Conservation (phyloP, 2,113 vertebrate species). For the Rhinogobius similis region DNA sequence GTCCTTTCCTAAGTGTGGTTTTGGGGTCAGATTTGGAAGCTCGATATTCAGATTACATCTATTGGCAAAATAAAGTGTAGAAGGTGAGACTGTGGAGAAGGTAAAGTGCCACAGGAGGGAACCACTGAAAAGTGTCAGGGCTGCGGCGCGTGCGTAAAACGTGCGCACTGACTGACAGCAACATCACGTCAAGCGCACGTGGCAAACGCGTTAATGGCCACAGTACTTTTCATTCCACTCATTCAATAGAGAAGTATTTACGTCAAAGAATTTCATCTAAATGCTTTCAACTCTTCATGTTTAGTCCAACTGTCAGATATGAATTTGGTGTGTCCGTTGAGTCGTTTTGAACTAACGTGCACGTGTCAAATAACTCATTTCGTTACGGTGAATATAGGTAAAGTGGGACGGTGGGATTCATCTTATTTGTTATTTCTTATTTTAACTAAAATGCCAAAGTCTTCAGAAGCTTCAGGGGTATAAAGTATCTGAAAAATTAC, state of each 20-base stretch:
- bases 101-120: constrained; percentile 15
- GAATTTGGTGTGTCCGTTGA: no score
- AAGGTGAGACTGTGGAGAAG: not conserved
- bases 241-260: not conserved
- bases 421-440: no score
- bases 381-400: no score
- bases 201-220: not conserved
- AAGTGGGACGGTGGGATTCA: no score
- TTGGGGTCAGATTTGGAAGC: constrained; percentile 38
- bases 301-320: no score
- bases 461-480: no score
- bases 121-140: constrained; percentile 37
- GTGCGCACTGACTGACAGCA: not conserved
- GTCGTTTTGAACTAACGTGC: no score
- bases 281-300: not conserved
- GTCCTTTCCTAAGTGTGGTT: constrained; percentile 43
- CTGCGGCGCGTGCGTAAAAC: constrained; percentile 15
- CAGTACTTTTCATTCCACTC: not conserved
- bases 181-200: not conserved
- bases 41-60: not conserved
- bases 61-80: not conserved
- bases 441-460: no score
- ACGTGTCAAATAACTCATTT: no score
- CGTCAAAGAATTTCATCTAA: not conserved
- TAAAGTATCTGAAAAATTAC: no score